A percentile compares a stretch with the other conserved stretches of the same genome.
These are phyloP conservation scores for Phaedon cochleariae DNA, from an alignment of 2,888 invertebrate species.

Conservation along the genomic window DNA sequence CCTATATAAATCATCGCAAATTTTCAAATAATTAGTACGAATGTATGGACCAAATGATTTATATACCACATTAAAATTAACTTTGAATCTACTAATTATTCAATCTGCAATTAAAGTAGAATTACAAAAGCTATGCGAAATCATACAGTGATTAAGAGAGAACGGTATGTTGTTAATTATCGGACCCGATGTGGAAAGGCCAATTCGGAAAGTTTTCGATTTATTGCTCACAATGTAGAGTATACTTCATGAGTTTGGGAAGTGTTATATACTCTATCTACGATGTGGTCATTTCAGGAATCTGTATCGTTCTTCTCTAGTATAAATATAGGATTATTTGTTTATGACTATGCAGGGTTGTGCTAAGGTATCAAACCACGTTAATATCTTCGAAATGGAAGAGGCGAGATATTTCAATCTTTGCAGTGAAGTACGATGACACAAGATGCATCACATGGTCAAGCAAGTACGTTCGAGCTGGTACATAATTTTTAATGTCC, in stretches of 20 bases:
- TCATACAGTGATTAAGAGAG: constrained; percentile 40
- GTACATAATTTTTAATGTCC: too few species aligned
- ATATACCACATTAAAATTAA: constrained; percentile 41
- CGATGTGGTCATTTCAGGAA: neutral
- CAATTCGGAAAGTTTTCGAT: constrained; percentile 30
- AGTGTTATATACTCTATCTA: neutral
- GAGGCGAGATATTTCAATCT: too few species aligned
- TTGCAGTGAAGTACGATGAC: too few species aligned
- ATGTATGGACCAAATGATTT: constrained; percentile 32
- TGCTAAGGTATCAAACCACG: too few species aligned
- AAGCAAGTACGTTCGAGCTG: too few species aligned
- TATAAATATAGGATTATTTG: too few species aligned
- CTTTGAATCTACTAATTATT: constrained; percentile 42
- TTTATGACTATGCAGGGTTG: too few species aligned
- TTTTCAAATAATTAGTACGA: constrained; percentile 35
- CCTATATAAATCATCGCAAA: constrained; percentile 33
- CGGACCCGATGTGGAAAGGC: constrained; percentile 27
- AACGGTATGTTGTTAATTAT: constrained; percentile 37
- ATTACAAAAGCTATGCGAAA: constrained; percentile 40
- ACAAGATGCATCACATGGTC: too few species aligned
- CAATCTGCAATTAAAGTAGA: constrained; percentile 42
- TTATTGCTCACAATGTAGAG: constrained; percentile 15
- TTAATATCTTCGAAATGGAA: too few species aligned
- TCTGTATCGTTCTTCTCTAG: neutral
- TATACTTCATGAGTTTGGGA: neutral